phyloP scores from a whole-genome alignment of 2,797 vertebrate species.

The Pyrocephalus nanus region DNA sequence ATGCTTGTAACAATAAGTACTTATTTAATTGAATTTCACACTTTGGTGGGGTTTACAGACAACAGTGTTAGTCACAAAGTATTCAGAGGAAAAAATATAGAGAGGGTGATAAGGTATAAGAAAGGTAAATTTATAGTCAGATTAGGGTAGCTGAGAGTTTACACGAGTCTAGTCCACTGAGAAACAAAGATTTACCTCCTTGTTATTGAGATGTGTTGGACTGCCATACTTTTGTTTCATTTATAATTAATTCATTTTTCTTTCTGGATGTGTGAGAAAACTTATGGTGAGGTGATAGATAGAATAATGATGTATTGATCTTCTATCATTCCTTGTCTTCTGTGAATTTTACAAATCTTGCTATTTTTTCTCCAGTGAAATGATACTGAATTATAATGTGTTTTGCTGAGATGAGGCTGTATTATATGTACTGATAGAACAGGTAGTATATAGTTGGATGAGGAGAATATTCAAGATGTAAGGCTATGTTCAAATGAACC shows the following conservation, averaged over 20 bases:
- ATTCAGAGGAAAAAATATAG: not conserved
- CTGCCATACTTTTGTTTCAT: not conserved
- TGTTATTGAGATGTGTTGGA: not conserved
- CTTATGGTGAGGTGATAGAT: not conserved
- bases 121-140: not conserved
- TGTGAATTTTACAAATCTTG: not conserved
- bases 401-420: not conserved
- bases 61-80: not conserved
- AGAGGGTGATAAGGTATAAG: not conserved
- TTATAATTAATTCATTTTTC: not conserved
- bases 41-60: not conserved
- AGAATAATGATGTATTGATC: not conserved
- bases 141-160: not conserved
- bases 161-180: not conserved
- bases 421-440: not conserved
- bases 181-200: conserved; percentile 5
- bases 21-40: conserved; percentile 7
- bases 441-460: not conserved
- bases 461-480: not conserved
- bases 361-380: not conserved
- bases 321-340: not conserved
- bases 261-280: not conserved
- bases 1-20: not conserved
- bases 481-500: not conserved
- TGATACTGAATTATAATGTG: not conserved